Evolutionary conservation across 2,113 vertebrate genomes (phyloP), one percentile per base, ranked within the genome.

Genomic region (Chauna torquata): DNA sequence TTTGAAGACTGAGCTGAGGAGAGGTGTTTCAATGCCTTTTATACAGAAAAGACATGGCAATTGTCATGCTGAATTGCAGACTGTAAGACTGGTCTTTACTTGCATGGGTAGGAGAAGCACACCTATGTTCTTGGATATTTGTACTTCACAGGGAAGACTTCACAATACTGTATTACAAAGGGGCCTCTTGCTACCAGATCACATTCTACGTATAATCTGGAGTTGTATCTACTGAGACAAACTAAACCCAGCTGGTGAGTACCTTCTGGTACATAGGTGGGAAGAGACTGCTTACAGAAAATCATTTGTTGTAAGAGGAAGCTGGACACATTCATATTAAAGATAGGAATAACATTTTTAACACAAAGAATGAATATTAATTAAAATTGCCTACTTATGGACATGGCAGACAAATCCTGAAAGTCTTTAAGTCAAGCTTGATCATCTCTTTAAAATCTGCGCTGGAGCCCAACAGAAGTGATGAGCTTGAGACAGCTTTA

Each of bases 401-500:
- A 76, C 45, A 40, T 27, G 16, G 9, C 30, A 75, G 52, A 91
- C 50, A 84, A 86, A 91, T 52, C 72, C 69, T 57, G 34, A 40
- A 91, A 65, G 20, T 58, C 64, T 88, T 66, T 78, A 77, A 86
- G 45, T 70, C 79, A 95, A 92, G 40, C 44, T 47, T 68, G 52
- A 83, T 61, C 28, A 44, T 91, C 57, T 75, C 90, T 88, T 52
- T 40, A 79, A 95, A 88, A 70, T 76, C 80, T 92, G 28, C 40
- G 47, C 74, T 72, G 68, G 45, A 94, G 34, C 7, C 5, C 65
- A 94, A 57, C 15, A 87, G 50, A 86, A 94, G 57, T 20, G 68
- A 91, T 69, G 61, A 91, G 83, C 44, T 94, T 85, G 80, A 89
- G 92, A 92, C 77, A 95, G 88, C 81, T 94, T 95, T 96, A 92